Evolutionary conservation across 2,888 invertebrate genomes (phyloP), one percentile per base, ranked within the genome.

Genomic region (Stomorhina lunata): DNA sequence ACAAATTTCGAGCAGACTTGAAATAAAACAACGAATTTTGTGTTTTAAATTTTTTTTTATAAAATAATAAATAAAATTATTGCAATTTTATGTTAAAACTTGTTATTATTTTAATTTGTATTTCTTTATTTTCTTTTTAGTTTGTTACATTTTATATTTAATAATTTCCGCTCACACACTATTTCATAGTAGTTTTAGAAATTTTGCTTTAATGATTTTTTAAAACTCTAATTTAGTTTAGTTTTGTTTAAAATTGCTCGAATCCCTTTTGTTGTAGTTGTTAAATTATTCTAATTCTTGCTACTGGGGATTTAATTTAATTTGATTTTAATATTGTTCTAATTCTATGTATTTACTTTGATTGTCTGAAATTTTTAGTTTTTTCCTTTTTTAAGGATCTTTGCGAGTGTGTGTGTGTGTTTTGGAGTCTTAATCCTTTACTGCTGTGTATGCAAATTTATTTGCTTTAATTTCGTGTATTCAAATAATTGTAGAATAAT

Each of bases 41-140:
- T 20, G 3, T 32, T 17, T 20, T 40, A n/a, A 40, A 34, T 77
- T 69, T 76, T 65, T 55, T 61, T 71, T 63, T 34, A 37, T 57
- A 78, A 22, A 78, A 78, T 43, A 73, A 78, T 65, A 81, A 78
- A 82, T 75, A 43, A 65, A 81, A 78, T 79, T 63, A 79, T 75
- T 82, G 79, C 79, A 82, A 75, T 82, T 79, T 82, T 71, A 59
- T 82, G 78, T 82, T 79, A 57, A 79, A 76, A 59, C 12, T 79
- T 79, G 78, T 72, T 57, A 65, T 72, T 79, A 65, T 79, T 72
- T 79, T 50, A 72, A 59, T 66, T 66, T 59, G 25, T 34, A 53
- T 68, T 66, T 77, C 50, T 1, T 17, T 12, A 32, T 43, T 45
- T 57, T 37, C 3, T 66, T 43, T 22, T 48, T 5, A n/a, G 3